Conservation (phyloP, 2,113 vertebrate species). For the Actenoides hombroni region DNA sequence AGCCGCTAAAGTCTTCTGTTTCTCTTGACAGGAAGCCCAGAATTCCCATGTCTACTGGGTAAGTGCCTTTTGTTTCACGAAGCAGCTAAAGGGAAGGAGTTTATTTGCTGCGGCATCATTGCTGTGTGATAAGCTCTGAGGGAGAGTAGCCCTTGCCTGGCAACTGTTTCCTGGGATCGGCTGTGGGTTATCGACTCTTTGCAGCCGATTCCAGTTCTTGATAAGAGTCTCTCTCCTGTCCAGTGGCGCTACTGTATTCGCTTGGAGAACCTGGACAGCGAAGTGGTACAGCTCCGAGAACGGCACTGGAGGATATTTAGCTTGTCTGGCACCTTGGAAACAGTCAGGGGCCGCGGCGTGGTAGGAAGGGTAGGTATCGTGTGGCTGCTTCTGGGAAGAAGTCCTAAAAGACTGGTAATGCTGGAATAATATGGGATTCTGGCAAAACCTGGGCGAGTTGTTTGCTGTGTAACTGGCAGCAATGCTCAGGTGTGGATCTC, state of each 20-base stretch:
- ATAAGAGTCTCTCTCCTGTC: neutral
- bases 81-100: neutral
- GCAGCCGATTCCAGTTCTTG: neutral
- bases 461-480: neutral
- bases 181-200: neutral
- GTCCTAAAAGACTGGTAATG: neutral
- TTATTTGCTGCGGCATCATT: neutral
- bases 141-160: neutral
- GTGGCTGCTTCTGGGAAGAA: neutral
- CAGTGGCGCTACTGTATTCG: constrained; percentile 98
- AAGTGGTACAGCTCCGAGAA: constrained; percentile 95
- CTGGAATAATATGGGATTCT: neutral
- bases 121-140: neutral
- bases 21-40: constrained; percentile 88
- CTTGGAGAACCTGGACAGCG: constrained; percentile 91
- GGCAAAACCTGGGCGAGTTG: neutral
- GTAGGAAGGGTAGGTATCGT: constrained; percentile 85
- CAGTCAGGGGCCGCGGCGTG: constrained; percentile 91
- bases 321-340: constrained; percentile 95
- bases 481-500: neutral
- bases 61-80: constrained; percentile 68
- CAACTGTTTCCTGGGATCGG: neutral
- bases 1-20: constrained; percentile 59
- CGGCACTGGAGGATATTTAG: constrained; percentile 98
- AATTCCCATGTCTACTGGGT: constrained; percentile 99